These are phyloP conservation scores for Muscidifurax raptorellus DNA, from an alignment of 1,140 invertebrate species.

Conservation along the genomic window DNA sequence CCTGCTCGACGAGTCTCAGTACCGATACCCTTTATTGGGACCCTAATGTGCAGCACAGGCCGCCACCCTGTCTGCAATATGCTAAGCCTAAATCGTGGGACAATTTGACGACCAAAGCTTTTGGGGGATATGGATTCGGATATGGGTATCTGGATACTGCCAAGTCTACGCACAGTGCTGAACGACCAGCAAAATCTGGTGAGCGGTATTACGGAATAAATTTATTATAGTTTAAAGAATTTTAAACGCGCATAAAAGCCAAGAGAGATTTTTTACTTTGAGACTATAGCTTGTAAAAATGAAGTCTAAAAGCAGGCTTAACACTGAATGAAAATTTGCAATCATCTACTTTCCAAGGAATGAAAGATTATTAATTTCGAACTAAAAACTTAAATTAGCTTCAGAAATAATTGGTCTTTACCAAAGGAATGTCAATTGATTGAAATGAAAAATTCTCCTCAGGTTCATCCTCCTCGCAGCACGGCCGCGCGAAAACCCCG, in stretches of 20 bases:
- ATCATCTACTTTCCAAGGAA: too few species aligned
- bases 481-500: conserved; percentile 74
- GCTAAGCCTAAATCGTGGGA: conserved; percentile 92
- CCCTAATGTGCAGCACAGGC: conserved; percentile 76
- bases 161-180: conserved; percentile 74
- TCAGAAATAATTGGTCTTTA: too few species aligned
- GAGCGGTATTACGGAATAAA: not conserved
- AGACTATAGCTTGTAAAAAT: too few species aligned
- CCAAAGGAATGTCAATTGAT: not conserved
- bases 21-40: conserved; percentile 91
- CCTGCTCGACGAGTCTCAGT: conserved; percentile 88
- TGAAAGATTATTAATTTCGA: too few species aligned
- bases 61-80: conserved; percentile 77
- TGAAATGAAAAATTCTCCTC: not conserved
- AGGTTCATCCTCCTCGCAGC: conserved; percentile 58
- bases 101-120: conserved; percentile 88
- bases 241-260: not conserved
- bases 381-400: too few species aligned
- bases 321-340: too few species aligned
- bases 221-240: too few species aligned
- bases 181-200: conserved; percentile 68
- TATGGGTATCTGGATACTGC: conserved; percentile 87
- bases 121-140: conserved; percentile 88
- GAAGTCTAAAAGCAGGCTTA: too few species aligned
- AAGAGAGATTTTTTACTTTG: not conserved